A percentile compares a stretch with the other conserved stretches of the same genome.
These are phyloP conservation scores for Trachelus stipa DNA, from an alignment of 2,888 invertebrate species.

Conservation along the genomic window DNA sequence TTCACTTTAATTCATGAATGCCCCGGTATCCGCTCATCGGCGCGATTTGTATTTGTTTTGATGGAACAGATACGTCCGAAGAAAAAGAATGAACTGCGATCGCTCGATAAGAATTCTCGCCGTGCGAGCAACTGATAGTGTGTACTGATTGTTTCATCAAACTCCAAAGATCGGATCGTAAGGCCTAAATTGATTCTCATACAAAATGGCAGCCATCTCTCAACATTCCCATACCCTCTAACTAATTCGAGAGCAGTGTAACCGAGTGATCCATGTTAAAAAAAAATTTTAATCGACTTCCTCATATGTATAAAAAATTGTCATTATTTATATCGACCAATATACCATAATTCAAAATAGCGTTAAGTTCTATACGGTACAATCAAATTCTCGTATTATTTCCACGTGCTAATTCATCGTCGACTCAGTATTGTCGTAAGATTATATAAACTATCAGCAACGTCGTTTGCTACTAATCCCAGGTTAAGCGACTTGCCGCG, in stretches of 20 bases:
- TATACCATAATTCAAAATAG: neutral
- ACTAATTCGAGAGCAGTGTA: neutral
- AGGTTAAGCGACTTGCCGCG: constrained; percentile 25
- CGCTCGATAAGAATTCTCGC: constrained; percentile 1
- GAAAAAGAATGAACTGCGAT: constrained; percentile 6
- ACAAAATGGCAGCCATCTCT: neutral
- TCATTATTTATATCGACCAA: neutral
- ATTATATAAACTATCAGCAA: constrained; percentile 32
- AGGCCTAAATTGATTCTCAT: neutral
- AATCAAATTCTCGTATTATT: neutral
- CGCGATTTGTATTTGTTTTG: neutral
- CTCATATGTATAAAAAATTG: neutral
- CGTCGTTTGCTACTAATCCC: constrained; percentile 41
- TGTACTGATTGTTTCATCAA: constrained; percentile 3
- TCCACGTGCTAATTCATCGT: neutral
- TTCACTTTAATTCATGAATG: neutral
- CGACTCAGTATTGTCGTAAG: neutral
- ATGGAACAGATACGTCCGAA: neutral
- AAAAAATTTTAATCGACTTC: neutral
- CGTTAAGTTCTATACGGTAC: neutral
- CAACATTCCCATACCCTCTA: neutral
- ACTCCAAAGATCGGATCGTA: neutral
- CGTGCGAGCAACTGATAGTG: neutral
- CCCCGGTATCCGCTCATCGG: neutral
- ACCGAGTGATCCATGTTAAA: neutral